Base-by-base conservation (phyloP, 1,140 invertebrate species). In the Aradophagus sp. region DNA sequence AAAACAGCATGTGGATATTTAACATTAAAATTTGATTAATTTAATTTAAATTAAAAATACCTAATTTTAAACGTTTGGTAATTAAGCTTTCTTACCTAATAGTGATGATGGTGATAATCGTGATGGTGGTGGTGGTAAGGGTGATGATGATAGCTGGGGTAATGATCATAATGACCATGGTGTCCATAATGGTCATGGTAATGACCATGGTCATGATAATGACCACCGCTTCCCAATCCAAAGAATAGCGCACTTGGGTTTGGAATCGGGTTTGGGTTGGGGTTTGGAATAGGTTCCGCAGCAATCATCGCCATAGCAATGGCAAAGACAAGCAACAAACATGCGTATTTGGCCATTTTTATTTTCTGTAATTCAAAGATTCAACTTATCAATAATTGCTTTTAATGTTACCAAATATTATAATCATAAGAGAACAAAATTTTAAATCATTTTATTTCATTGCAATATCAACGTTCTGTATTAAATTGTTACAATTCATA, bases 261-360 rank as follows among this genome's bases (percentile, higher is more conserved):
- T n/a, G n/a, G n/a, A 3, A 32, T 6, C 19, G 42, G 42, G 13
- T n/a, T 45, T 26, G 42, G 42, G 20, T 45, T 27, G 1, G 39
- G 39, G 6, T 44, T 12, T 4, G 39, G 39, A 14, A 29, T 16
- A 5, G 39, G 39, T 10, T 29, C 16, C n/a, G 42, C 42, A 7
- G 15, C 16, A 12, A 19, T 10, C n/a, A 45, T 7, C 19, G 42
- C 29, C 6, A 45, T 27, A 32, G 27, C 26, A 32, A 45, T 32
- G 0, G 29, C 42, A 12, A 45, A 16, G 13, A 19, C 14, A 19
- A 45, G 16, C 14, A 45, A 19, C n/a, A 45, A 10, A 17, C 31
- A 12, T 31, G 14, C 27, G 42, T 32, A 45, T 19, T 45, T 45
- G 8, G 29, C 42, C 42, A 45, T 45, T 17, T 19, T 32, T 35